These are phyloP conservation scores for Anser brachyrhynchus DNA, from an alignment of 2,113 vertebrate species.

Conservation along the genomic window DNA sequence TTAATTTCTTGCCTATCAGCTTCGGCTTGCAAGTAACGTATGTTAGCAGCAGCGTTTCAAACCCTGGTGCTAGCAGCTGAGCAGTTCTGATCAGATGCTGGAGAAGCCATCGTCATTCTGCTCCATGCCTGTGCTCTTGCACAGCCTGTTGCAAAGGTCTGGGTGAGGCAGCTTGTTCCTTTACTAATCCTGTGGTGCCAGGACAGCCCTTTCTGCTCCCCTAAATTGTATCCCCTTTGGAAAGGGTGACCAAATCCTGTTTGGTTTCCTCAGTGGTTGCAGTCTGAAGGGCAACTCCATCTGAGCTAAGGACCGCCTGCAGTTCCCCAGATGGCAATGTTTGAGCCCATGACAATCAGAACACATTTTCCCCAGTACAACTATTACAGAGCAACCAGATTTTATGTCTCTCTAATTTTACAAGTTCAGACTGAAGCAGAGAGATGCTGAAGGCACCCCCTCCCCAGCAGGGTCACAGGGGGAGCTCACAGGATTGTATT, in stretches of 20 bases:
- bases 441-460: not conserved
- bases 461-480: not conserved
- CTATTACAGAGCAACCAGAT: not conserved
- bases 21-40: not conserved
- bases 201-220: not conserved
- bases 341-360: not conserved
- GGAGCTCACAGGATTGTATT: not conserved
- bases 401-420: not conserved
- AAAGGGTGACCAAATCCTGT: not conserved
- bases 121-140: not conserved
- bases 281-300: not conserved
- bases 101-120: not conserved
- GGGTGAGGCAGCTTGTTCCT: not conserved
- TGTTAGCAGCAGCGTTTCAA: accelerated
- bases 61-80: not conserved
- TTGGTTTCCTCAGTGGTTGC: not conserved
- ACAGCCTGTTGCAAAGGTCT: not conserved
- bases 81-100: not conserved
- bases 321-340: not conserved
- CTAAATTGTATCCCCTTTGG: not conserved
- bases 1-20: not conserved
- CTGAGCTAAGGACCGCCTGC: not conserved
- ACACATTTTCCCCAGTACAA: not conserved
- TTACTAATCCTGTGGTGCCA: not conserved
- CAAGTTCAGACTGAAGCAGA: not conserved